Evolutionary conservation across 2,888 invertebrate genomes (phyloP).

Genomic region (Amblyjoppa fuscipennis): DNA sequence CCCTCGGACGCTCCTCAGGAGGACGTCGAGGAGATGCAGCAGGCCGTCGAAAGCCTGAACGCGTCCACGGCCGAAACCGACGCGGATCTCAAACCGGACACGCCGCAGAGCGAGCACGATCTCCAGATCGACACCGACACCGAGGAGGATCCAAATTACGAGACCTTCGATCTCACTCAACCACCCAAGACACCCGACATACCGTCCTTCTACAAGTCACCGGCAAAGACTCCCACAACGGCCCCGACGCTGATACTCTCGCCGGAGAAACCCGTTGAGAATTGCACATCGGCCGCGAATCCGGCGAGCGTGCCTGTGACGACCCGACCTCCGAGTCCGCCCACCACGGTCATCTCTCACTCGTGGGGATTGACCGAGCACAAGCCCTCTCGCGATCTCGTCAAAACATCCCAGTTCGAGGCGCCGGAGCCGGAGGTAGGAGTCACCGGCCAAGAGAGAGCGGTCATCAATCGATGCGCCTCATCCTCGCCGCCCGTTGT

Average conservation of each 20-base stretch:
- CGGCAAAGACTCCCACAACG: conserved; percentile 79
- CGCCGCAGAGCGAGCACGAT: conserved; percentile 94
- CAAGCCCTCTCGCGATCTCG: conserved; percentile 80
- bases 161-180: conserved; percentile 86
- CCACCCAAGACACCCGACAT: conserved; percentile 87
- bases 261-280: conserved; percentile 70
- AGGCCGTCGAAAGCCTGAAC: conserved; percentile 93
- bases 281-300: conserved; percentile 53
- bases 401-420: conserved; percentile 74
- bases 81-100: conserved; percentile 90
- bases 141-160: conserved; percentile 88
- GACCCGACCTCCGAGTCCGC: conserved; percentile 80
- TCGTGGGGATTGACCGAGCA: conserved; percentile 87
- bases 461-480: conserved; percentile 48
- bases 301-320: conserved; percentile 5
- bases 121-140: conserved; percentile 95
- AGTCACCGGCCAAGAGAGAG: conserved; percentile 74
- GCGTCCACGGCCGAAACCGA: conserved; percentile 86
- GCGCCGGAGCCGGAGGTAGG: conserved; percentile 72
- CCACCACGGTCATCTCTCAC: conserved; percentile 86
- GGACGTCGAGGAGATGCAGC: conserved; percentile 93
- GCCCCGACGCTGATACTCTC: conserved; percentile 72
- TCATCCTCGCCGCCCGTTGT: conserved; percentile 69
- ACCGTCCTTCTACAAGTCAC: conserved; percentile 86
- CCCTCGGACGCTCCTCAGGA: conserved; percentile 88